Base-by-base conservation (phyloP, 1,140 invertebrate species). In the Solenopsis invicta region DNA sequence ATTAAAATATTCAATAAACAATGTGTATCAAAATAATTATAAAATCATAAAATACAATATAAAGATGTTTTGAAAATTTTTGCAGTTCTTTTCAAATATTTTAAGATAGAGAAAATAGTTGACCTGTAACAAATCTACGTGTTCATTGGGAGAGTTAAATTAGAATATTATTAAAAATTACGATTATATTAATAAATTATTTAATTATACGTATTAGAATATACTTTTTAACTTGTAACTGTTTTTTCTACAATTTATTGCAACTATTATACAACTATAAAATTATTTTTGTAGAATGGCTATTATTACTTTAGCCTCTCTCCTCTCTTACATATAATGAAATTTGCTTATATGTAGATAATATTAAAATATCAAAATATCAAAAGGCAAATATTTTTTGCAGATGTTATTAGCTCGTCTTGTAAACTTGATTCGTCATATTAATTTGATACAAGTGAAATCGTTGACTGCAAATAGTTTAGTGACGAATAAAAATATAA, bases 401-500 rank as follows among this genome's bases (percentile, higher is more conserved):
- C 52, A 34, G 45, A 84, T 37, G 29, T 61, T 48, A 8, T 4
- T 13, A 61, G 12, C n/a, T 72, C n/a, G 34, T 21, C 69, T 74
- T 1, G 69, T 69, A 74, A 54, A 61, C 8, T 75, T 84, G 41
- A 75, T 45, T 84, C 24, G 13, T 48, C 13, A 9, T 37, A 50
- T 75, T 62, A 84, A 74, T 84, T 62, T 50, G 41, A 84, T 2
- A 84, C 54, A 37, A 82, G 13, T 21, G 12, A 72, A 71, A 21
- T 9, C 2, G 67, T 75, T 75, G 69, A 61, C 56, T 74, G 67
- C 29, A 75, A 84, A 74, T 74, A 61, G 66, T 59, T 45, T n/a
- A 29, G 13, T 62, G n/a, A 54, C 80, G 21, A 50, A 62, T 74
- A 74, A 84, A 84, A 84, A 75, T 16, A 74, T 18, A 82, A 82